These are phyloP conservation scores for Lydus trimaculatus DNA, from an alignment of 2,888 invertebrate species.

Conservation along the genomic window DNA sequence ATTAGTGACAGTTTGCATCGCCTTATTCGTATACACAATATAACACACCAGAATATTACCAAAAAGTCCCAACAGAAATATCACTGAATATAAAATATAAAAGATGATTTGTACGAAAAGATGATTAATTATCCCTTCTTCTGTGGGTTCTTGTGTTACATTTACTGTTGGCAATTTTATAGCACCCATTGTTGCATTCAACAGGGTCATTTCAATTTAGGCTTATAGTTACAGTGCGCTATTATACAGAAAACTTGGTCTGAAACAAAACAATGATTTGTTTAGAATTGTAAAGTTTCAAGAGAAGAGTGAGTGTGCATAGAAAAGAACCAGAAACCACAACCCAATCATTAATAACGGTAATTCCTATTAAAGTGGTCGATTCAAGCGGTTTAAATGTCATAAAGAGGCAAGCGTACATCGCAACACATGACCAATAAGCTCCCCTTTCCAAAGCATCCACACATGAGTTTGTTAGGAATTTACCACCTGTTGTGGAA, in stretches of 20 bases:
- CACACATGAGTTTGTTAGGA: too few relatives aligned
- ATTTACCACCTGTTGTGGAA: neutral
- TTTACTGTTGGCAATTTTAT: conserved; percentile 26
- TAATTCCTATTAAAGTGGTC: neutral
- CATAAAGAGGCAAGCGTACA: neutral
- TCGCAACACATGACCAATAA: neutral
- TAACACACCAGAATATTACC: conserved; percentile 93
- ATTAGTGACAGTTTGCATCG: conserved; percentile 98
- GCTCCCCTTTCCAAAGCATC: too few relatives aligned
- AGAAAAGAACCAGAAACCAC: neutral
- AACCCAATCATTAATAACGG: neutral
- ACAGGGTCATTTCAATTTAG: conserved; percentile 31
- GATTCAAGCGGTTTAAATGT: neutral
- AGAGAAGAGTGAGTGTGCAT: neutral
- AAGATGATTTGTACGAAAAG: conserved; percentile 75
- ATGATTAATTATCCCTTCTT: conserved; percentile 66
- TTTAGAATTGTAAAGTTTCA: neutral
- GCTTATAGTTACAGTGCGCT: too few relatives aligned
- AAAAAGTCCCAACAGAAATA: conserved; percentile 88
- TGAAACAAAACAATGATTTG: conserved; percentile 22
- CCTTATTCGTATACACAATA: conserved; percentile 89
- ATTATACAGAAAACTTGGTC: conserved; percentile 11
- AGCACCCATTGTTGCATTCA: conserved; percentile 35
- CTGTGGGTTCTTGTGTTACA: conserved; percentile 25
- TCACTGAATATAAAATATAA: conserved; percentile 78